Base-by-base conservation (phyloP, 2,888 invertebrate species). In the Temnothorax unifasciatus region DNA sequence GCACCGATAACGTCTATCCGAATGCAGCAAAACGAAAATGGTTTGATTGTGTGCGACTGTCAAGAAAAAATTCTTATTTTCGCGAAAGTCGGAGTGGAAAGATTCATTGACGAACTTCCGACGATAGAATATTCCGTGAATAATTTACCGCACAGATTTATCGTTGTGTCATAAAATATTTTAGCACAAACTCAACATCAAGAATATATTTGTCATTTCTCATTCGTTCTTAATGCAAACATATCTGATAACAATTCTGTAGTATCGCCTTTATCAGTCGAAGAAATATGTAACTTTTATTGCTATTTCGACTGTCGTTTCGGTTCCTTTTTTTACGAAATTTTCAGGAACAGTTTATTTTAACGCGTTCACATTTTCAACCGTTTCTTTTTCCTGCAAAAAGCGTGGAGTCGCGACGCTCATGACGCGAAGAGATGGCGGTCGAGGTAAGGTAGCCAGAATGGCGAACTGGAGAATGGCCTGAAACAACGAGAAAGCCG, bases 401-500 rank as follows among this genome's bases (percentile, higher is more conserved):
- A 69, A 61, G 18, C 18, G 34, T 8, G 15, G 15, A 75, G 15
- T 2, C 21, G 71, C 54, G 38, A 41, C 34, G n/a, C 4, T n/a
- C 61, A 13, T 66, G 57, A n/a, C 57, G 69, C 47, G 57, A 21
- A 34, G 75, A 75, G 75, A 59, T 61, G 76, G 69, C 52, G 61
- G 25, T 79, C 61, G 57, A 29, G 50, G 66, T 59, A 76, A 76
- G 63, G 57, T 21, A 76, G 21, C 18, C 59, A 47, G 47, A 84
- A 84, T 59, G 85, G 76, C 76, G 85, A 77, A 85, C 82, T 82
- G 74, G 74, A 59, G 74, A 82, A 69, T 38, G 83, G 79, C 61
- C 64, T 69, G 63, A 82, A 86, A 75, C 79, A 82, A 82, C 63
- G 75, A 82, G 82, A 64, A 75, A 74, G 76, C 73, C 63, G 63